phyloP scores from a whole-genome alignment of 2,113 vertebrate genomes.

The Corythornis madagascariensis region DNA sequence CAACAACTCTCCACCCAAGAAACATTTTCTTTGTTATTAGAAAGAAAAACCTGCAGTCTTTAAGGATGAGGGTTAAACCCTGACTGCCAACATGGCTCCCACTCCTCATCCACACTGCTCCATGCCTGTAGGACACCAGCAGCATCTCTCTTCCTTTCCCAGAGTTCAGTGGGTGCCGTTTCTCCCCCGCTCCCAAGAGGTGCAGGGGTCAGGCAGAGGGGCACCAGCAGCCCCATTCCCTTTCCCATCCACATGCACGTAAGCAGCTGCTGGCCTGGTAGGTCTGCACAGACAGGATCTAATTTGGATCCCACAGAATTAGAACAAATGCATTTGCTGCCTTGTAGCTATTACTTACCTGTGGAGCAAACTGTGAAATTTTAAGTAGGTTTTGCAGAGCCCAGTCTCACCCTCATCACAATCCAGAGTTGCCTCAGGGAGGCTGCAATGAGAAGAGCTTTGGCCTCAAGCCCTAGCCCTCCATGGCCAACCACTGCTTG shows the following conservation, averaged over 20 bases:
- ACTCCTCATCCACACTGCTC: neutral
- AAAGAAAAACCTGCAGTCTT: neutral
- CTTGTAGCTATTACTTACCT: neutral
- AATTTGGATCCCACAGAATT: neutral
- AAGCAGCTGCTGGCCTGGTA: neutral
- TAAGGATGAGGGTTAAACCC: neutral
- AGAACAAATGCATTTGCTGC: neutral
- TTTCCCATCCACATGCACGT: rapidly evolving
- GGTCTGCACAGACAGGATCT: neutral
- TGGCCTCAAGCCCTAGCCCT: neutral
- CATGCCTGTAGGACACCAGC: neutral
- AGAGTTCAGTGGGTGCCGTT: rapidly evolving
- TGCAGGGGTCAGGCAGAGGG: rapidly evolving
- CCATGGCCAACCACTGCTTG: neutral
- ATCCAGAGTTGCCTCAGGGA: neutral
- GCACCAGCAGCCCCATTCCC: neutral
- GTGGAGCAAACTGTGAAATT: neutral
- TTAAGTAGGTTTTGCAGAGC: neutral
- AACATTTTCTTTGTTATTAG: neutral
- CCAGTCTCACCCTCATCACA: rapidly evolving
- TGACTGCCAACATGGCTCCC: rapidly evolving
- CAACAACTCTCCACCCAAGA: neutral
- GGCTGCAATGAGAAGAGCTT: neutral
- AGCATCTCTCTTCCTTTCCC: neutral
- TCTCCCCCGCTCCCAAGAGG: neutral